A percentile compares a stretch with the other conserved stretches of the same genome.
phyloP scores from a whole-genome alignment of 2,797 vertebrate species.

The Macrochelys suwanniensis region DNA sequence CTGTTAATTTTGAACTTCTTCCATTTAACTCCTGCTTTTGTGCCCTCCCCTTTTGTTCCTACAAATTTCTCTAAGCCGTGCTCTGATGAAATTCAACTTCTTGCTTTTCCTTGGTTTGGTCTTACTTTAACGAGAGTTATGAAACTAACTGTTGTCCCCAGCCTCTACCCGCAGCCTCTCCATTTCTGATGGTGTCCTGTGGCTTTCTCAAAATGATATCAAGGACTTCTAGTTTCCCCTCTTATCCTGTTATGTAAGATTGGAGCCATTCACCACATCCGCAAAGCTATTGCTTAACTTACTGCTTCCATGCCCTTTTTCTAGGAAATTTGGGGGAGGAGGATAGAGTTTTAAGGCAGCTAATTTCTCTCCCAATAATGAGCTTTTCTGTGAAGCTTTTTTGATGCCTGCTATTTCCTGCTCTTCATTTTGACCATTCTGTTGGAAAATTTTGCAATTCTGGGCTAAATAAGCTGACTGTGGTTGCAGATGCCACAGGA shows the following conservation, averaged over 20 bases:
- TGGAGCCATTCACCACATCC: background rate
- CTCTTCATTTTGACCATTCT: background rate
- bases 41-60: background rate
- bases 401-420: background rate
- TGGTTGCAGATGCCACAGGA: background rate
- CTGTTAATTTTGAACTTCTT: background rate
- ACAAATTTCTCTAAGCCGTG: background rate
- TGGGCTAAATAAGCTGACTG: background rate
- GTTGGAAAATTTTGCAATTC: background rate
- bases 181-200: background rate
- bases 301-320: background rate
- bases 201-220: background rate
- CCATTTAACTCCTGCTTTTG: background rate
- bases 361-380: background rate
- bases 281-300: background rate
- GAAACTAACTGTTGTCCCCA: slow-evolving; percentile 36
- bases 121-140: slow-evolving; percentile 43
- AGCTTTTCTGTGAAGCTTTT: background rate
- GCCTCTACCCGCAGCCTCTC: background rate
- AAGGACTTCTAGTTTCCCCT: background rate
- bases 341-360: background rate
- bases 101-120: background rate
- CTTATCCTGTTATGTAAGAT: background rate
- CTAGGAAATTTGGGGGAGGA: background rate
- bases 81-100: slow-evolving; percentile 3